Evolutionary conservation across 1,140 invertebrate species (phyloP).

Genomic region (Mactra quadrangularis): DNA sequence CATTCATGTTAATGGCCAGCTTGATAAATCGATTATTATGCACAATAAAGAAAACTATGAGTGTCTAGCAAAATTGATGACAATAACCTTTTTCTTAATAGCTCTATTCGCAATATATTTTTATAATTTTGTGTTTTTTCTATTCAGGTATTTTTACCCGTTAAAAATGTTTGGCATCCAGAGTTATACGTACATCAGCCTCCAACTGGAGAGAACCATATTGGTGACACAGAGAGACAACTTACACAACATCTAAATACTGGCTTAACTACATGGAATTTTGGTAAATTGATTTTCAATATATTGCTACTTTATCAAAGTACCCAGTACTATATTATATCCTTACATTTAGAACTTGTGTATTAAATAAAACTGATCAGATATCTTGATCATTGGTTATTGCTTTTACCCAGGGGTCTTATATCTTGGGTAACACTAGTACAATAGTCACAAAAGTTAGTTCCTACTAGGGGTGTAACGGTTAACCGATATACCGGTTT

Average conservation of each 20-base stretch:
- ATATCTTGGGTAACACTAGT: no score
- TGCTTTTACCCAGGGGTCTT: no score
- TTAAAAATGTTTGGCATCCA: constrained; percentile 7
- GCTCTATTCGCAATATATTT: neutral
- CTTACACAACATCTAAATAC: neutral
- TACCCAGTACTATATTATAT: neutral
- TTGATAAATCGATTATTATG: neutral
- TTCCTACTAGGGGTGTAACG: no score
- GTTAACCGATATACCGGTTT: no score
- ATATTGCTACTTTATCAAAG: neutral
- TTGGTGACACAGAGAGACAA: neutral
- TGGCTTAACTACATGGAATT: neutral
- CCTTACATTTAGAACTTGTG: neutral
- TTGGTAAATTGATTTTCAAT: neutral
- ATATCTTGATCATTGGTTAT: no score
- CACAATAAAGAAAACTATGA: neutral
- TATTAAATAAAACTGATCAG: no score
- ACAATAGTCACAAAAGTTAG: no score
- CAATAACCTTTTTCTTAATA: neutral
- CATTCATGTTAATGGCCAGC: neutral
- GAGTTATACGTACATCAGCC: neutral
- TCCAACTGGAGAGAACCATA: neutral
- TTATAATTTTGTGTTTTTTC: no score
- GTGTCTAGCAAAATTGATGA: neutral
- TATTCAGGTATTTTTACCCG: neutral